Evolutionary conservation across 2,113 vertebrate genomes (phyloP), one percentile per base, ranked within the genome.

Genomic region (Oreochromis tanganicae): DNA sequence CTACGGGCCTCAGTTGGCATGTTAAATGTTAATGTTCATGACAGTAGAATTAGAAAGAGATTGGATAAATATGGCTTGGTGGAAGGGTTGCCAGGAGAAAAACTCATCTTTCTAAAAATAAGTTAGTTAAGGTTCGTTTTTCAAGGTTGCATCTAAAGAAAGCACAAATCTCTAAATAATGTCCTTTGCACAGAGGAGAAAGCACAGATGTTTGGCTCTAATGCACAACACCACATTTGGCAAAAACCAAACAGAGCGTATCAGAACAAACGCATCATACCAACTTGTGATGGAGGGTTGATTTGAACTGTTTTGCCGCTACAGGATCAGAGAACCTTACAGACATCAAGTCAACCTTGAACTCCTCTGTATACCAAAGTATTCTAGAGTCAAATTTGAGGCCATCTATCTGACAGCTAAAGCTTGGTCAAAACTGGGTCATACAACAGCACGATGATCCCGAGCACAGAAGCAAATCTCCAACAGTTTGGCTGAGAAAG

Each of bases 331-430:
- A 14, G 9, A 7, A 68, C 61, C 17, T 68, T 38, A 38, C 6
- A 66, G 61, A 38, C 17, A 21, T n/a, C 19, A n/a, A 41, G n/a
- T 71, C 12, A 43, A 24, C 36, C 36, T 9, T 24, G 36, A 71
- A 71, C 41, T 71, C 3, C 13, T 43, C 12, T 71, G n/a, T 71
- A 43, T 43, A 24, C 7, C 66, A 24, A 71, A 46, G 21, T 73
- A 73, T 46, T 46, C n/a, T 73, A 4, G 66, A 73, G 66, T 73
- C 66, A 46, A 27, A 73, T 73, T 43, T 27, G 21, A 73, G 21
- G n/a, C 63, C 63, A 71, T 71, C 21, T 68, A n/a, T 41, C 12
- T 4, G 0, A 41, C 36, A 46, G 66, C 38, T 27, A 73, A 27
- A 73, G n/a, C 38, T 27, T 73, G 38, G 38, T 13, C 66, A 6